These are phyloP conservation scores for Amphilophus citrinellus DNA, from an alignment of 2,113 vertebrate species.

Conservation along the genomic window DNA sequence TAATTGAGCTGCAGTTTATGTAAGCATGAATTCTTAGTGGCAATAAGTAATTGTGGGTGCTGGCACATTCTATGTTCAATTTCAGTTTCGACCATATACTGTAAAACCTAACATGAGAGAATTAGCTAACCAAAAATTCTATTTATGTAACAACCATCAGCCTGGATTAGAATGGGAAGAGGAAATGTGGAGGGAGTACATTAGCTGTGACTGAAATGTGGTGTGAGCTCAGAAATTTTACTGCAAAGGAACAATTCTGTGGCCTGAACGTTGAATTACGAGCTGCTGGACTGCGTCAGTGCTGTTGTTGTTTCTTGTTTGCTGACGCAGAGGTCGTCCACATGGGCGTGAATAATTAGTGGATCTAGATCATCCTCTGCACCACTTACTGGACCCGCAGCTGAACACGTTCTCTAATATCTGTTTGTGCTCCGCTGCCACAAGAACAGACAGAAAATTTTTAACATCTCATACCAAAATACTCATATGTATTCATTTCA, in stretches of 20 bases:
- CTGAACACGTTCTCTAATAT: too few relatives aligned
- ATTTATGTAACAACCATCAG: neutral
- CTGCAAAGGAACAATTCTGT: neutral
- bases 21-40: too few relatives aligned
- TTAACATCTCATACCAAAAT: neutral
- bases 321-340: neutral
- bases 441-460: neutral
- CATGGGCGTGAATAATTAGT: neutral
- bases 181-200: too few relatives aligned
- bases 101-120: neutral
- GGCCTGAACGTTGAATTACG: neutral
- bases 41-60: too few relatives aligned
- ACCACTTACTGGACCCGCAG: too few relatives aligned
- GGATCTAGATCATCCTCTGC: neutral
- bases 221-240: neutral
- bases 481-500: neutral
- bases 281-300: neutral
- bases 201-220: neutral
- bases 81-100: neutral
- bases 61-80: too few relatives aligned
- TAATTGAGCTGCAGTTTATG: too few relatives aligned
- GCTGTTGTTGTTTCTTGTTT: neutral
- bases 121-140: neutral
- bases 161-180: neutral
- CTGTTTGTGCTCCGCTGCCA: neutral